Base-by-base conservation (phyloP, 1,140 invertebrate genomes). In the Solen grandis region DNA sequence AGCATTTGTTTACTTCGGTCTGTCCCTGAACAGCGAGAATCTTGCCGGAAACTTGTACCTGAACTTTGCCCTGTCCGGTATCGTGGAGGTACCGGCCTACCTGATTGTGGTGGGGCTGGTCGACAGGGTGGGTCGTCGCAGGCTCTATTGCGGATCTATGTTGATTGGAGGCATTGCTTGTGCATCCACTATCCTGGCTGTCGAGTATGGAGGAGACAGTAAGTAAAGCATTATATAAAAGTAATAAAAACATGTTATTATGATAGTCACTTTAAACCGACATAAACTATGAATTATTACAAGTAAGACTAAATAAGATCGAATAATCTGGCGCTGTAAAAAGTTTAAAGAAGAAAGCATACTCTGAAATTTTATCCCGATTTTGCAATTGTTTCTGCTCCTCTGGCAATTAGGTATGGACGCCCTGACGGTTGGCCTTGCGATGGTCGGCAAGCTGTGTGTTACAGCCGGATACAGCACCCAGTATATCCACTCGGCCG, bases 401-500 rank as follows among this genome's bases (percentile, higher is more conserved):
- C n/a, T n/a, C n/a, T n/a, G n/a, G n/a, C 19, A 3, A 8, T 8
- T 22, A 80, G 77, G 57, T 8, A 22, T 55, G 13, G 57, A 70
- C 54, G 68, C 50, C 19, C 2, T 75, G 38, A 68, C 65, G 0
- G 25, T 81, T 14, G 62, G 19, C 14, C 35, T 97, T 14, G 97
- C 95, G 86, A 93, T 96, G 84, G 86, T 94, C 16, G 96, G 96
- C 16, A 97, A 97, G 92, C 94, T 85, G 1, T 85, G 81, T 68
- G 80, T 85, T 0, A 84, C 89, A 13, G 76, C 77, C 1, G 79
- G 79, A 22, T 90, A 85, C 60, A 95, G 95, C 36, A 94, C 96
- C 0, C 94, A 96, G 27, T 97, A 97, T 86, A 93, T 97, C 60
- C 96, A 95, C 88, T 95, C 96, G 14, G 95, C 95, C n/a, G 96